A percentile compares a stretch with the other conserved stretches of the same genome.
Conservation (phyloP, 2,113 vertebrate species). For the Cephalophus harveyi region DNA sequence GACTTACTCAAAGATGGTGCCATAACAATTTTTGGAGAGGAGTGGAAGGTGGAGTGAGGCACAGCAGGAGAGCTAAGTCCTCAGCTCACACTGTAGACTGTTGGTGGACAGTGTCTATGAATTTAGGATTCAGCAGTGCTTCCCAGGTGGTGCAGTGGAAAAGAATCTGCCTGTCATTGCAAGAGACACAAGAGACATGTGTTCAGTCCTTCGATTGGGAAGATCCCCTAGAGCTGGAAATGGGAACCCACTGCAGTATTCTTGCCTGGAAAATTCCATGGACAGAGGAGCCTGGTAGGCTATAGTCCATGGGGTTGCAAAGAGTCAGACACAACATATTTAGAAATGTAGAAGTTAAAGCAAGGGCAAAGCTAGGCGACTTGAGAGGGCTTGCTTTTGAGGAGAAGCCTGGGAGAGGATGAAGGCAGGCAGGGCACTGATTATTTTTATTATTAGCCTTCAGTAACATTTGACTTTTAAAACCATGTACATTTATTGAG, state of each 20-base stretch:
- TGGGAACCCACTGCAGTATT: background rate
- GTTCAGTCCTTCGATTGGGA: background rate
- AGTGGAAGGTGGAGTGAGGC: background rate
- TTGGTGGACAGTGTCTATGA: background rate
- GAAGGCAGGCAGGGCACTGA: background rate
- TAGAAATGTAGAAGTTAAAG: background rate
- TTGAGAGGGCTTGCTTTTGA: background rate
- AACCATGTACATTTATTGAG: background rate
- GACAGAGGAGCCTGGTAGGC: background rate
- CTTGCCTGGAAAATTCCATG: background rate
- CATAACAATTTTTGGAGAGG: background rate
- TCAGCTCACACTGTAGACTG: background rate
- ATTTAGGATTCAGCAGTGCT: background rate
- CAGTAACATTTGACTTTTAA: background rate
- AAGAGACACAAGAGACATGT: background rate
- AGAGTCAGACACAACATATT: background rate
- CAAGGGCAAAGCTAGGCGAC: background rate
- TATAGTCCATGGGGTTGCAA: background rate
- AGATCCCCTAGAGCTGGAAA: background rate
- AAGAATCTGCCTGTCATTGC: background rate
- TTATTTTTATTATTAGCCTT: background rate
- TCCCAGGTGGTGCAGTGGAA: background rate
- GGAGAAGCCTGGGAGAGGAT: background rate
- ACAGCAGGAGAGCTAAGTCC: no score
- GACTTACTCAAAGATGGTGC: background rate